Evolutionary conservation across 2,113 vertebrate genomes (phyloP).

Genomic region (Calidris pygmaea): DNA sequence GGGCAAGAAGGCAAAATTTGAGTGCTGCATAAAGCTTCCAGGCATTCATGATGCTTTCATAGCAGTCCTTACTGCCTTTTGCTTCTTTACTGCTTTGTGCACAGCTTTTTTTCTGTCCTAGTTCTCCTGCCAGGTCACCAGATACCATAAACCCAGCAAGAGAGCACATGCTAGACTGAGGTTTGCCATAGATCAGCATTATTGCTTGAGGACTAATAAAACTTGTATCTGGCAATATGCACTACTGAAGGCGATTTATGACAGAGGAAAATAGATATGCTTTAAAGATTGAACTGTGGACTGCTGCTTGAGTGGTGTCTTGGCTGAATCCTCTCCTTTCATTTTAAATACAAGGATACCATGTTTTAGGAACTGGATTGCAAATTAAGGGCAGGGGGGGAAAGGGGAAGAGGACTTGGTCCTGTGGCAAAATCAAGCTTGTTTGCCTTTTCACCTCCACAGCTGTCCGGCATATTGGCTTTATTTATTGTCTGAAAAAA

Average conservation of each 20-base stretch:
- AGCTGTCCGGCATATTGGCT: background rate
- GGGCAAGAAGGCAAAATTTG: background rate
- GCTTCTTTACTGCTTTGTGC: background rate
- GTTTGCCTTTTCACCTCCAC: rapidly evolving
- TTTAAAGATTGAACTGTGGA: background rate
- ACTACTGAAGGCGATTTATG: rapidly evolving
- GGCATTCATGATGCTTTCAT: background rate
- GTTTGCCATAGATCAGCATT: background rate
- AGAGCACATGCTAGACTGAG: background rate
- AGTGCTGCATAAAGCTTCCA: background rate
- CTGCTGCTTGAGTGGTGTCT: background rate
- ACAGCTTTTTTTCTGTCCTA: background rate
- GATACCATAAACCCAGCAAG: background rate
- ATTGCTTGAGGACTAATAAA: background rate
- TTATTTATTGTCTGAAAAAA: background rate
- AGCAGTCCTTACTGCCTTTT: background rate
- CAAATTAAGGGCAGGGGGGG: background rate
- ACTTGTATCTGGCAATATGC: background rate
- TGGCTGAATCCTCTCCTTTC: background rate
- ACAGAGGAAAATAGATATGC: background rate
- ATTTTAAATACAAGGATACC: background rate
- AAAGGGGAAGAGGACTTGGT: background rate
- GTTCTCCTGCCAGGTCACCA: background rate
- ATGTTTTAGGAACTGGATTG: background rate
- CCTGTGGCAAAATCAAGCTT: background rate